phyloP scores from a whole-genome alignment of 2,888 invertebrate genomes.

The Drosophila neonasuta region DNA sequence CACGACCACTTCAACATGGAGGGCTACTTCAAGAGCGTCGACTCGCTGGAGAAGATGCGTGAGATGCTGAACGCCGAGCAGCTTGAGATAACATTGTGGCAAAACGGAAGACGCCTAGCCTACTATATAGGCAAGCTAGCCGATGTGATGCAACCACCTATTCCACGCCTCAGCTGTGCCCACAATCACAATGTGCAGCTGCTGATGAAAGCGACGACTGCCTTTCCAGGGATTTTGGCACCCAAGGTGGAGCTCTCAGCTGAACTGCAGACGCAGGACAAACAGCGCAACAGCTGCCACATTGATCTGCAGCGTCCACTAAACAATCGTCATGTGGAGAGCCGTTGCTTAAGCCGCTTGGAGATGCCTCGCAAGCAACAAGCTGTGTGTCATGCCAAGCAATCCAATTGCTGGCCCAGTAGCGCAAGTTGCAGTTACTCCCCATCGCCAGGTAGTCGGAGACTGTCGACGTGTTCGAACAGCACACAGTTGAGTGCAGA shows the following conservation, averaged over 20 bases:
- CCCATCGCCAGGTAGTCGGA: constrained; percentile 5
- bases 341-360: constrained; percentile 38
- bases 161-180: constrained; percentile 69
- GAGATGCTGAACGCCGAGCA: constrained; percentile 71
- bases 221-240: constrained; percentile 81
- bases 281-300: constrained; percentile 27
- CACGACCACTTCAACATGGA: constrained; percentile 81
- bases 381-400: constrained; percentile 77
- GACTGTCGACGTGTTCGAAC: constrained; percentile 71
- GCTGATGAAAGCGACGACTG: constrained; percentile 79
- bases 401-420: constrained; percentile 38
- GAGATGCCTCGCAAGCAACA: constrained; percentile 69
- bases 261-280: constrained; percentile 60
- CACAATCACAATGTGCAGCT: constrained; percentile 78
- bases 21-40: constrained; percentile 79
- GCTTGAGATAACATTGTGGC: constrained; percentile 81
- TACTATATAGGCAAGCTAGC: constrained; percentile 78
- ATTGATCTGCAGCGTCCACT: constrained; percentile 21
- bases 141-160: constrained; percentile 73
- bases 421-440: constrained; percentile 19
- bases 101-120: constrained; percentile 80
- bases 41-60: constrained; percentile 70
- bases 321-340: constrained; percentile 39
- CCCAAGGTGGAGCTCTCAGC: constrained; percentile 80
- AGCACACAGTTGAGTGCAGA: constrained; percentile 61